Evolutionary conservation across 2,888 invertebrate species (phyloP), one percentile per base, ranked within the genome.

Genomic region (Antheraea yamamai): DNA sequence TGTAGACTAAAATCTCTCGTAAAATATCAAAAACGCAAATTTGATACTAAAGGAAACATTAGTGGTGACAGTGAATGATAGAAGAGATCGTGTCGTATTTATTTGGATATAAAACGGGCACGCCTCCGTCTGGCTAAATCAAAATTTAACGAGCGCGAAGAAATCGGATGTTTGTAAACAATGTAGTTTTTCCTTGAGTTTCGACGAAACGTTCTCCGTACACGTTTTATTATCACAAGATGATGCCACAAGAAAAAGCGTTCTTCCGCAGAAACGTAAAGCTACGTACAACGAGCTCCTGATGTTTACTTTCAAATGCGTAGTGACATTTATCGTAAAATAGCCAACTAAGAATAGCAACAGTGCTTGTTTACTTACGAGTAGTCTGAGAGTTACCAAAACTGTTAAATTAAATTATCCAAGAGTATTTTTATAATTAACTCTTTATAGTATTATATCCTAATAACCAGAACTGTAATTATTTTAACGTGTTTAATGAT

Each of bases 51-150:
- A 47, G 47, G 1, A 47, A 47, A 47, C 47, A 47, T 47, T 30
- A 66, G 26, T 16, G 26, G 14, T 30, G 0, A 30, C 26, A 30
- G 16, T 66, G 70, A 70, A 39, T 39, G 8, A 12, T 70, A 14
- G 3, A 70, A 73, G 55, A 79, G 78, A 76, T 75, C 55, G 78
- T 75, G 72, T 74, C 76, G 51, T 73, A 78, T 61, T 73, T 18
- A 77, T 75, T 75, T 64, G 71, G 30, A 75, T 68, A 72, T 47
- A 72, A 66, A 52, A 66, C 47, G 16, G 30, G 72, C 75, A 64
- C 39, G 58, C 35, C 30, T 23, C 66, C 47, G 58, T 58, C 30
- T 71, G 61, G 66, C 51, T 23, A 30, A 74, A 71, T 72, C 58
- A 26, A 74, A 39, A 23, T 72, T 74, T 74, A 61, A 74, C 71